Conservation (phyloP, 2,797 vertebrate genomes). For the Cynodonichthys magdalenae region DNA sequence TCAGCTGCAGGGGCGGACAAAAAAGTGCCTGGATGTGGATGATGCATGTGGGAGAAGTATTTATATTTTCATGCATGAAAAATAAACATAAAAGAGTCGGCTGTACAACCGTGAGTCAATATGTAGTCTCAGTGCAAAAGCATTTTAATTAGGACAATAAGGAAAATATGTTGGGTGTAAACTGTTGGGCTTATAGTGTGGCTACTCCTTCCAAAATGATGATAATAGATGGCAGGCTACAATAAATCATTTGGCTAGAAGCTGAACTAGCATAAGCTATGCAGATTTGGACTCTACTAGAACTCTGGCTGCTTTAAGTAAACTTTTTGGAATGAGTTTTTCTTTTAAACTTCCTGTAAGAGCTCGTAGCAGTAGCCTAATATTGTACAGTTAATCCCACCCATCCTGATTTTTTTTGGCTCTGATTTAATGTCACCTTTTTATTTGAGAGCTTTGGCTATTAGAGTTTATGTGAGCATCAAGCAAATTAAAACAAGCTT, state of each 20-base stretch:
- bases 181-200: slow-evolving; percentile 21
- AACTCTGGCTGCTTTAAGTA: neutral
- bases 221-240: slow-evolving; percentile 7
- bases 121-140: neutral
- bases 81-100: slow-evolving; percentile 13
- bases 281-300: slow-evolving; percentile 4
- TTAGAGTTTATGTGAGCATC: neutral
- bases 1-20: slow-evolving; percentile 27
- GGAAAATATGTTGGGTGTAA: slow-evolving; percentile 10
- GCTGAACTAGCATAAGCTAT: neutral
- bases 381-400: neutral
- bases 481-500: neutral
- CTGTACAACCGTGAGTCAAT: slow-evolving; percentile 21
- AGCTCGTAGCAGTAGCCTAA: neutral
- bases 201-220: slow-evolving; percentile 8
- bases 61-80: slow-evolving; percentile 33
- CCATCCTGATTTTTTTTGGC: neutral
- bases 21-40: slow-evolving; percentile 16
- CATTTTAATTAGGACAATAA: slow-evolving; percentile 24
- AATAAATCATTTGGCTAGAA: slow-evolving; percentile 13
- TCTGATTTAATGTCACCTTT: neutral
- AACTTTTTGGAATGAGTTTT: slow-evolving; percentile 1
- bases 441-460: neutral
- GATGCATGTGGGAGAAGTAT: slow-evolving; percentile 23
- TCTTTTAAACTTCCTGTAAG: neutral